Evolutionary conservation across 2,888 invertebrate genomes (phyloP).

Genomic region (Eledona agricola): DNA sequence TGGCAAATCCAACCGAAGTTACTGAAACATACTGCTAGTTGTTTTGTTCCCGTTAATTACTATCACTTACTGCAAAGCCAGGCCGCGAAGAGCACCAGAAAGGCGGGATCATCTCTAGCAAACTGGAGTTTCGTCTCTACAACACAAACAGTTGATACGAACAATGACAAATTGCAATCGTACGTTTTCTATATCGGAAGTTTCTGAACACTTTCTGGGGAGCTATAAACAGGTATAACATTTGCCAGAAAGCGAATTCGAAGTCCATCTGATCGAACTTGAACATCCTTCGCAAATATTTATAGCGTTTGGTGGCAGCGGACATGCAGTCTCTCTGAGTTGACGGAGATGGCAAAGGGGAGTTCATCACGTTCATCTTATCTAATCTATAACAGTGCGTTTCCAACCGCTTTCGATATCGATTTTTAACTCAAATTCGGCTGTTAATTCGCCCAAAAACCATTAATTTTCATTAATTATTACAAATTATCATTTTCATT

Average conservation of each 20-base stretch:
- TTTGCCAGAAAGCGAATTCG: slow-evolving; percentile 98
- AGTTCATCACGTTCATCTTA: slow-evolving; percentile 25
- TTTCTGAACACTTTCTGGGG: slow-evolving; percentile 98
- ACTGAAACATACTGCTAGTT: too few species aligned
- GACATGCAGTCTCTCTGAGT: slow-evolving; percentile 78
- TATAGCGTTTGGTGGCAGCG: slow-evolving; percentile 88
- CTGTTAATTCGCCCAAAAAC: too few species aligned
- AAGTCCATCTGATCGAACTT: slow-evolving; percentile 99
- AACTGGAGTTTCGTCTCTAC: slow-evolving; percentile 97
- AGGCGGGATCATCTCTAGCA: slow-evolving; percentile 98
- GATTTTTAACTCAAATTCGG: too few species aligned
- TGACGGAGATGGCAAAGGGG: slow-evolving; percentile 70
- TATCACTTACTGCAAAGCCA: slow-evolving; percentile 83
- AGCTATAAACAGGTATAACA: slow-evolving; percentile 91
- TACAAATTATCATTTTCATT: too few species aligned
- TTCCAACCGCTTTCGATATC: too few species aligned
- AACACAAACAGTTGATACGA: slow-evolving; percentile 52
- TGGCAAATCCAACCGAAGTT: slow-evolving; percentile 86
- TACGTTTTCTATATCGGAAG: slow-evolving; percentile 97
- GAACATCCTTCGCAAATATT: slow-evolving; percentile 83
- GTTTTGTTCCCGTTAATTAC: too few species aligned
- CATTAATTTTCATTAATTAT: too few species aligned
- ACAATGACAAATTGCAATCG: slow-evolving; percentile 61
- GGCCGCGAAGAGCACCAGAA: slow-evolving; percentile 87
- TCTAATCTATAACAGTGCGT: slow-evolving; percentile 27